Percentiles rank a stretch among this genome's conserved stretches.
Conservation (phyloP, 2,888 invertebrate species). For the Chrysolina haemoptera region DNA sequence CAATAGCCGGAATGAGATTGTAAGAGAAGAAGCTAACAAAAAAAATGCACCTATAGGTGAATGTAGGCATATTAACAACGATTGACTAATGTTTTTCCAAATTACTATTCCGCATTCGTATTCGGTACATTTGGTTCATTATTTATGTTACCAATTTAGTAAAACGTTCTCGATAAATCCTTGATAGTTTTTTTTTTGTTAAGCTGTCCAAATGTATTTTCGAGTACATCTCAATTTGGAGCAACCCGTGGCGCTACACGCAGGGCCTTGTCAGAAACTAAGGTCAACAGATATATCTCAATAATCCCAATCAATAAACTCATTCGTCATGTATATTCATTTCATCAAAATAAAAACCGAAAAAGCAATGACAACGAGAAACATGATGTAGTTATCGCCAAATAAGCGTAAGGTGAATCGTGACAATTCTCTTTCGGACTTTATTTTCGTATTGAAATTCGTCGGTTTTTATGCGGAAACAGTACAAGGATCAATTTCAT, state of each 20-base stretch:
- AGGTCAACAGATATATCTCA: conserved; percentile 30
- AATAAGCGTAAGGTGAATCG: conserved; percentile 19
- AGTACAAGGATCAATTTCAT: conserved; percentile 23
- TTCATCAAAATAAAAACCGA: conserved; percentile 19
- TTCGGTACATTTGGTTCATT: background rate
- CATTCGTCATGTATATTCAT: conserved; percentile 21
- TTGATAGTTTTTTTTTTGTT: conserved; percentile 2
- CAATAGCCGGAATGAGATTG: no score
- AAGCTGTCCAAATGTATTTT: conserved; percentile 20
- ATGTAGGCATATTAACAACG: no score
- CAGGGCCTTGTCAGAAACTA: conserved; percentile 22
- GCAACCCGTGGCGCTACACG: conserved; percentile 21
- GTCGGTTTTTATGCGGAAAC: conserved; percentile 17
- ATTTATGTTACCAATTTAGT: background rate
- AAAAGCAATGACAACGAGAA: conserved; percentile 21
- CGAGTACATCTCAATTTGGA: conserved; percentile 20
- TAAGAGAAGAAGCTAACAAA: no score
- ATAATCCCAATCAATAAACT: conserved; percentile 21
- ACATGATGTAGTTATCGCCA: conserved; percentile 17
- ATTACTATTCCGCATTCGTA: no score
- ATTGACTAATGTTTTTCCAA: no score
- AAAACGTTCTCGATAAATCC: conserved; percentile 7
- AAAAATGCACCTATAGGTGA: no score
- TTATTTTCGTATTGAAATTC: conserved; percentile 13
- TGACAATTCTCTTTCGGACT: conserved; percentile 11